Base-by-base conservation (phyloP, 2,888 invertebrate genomes). In the Stomorhina lunata region DNA sequence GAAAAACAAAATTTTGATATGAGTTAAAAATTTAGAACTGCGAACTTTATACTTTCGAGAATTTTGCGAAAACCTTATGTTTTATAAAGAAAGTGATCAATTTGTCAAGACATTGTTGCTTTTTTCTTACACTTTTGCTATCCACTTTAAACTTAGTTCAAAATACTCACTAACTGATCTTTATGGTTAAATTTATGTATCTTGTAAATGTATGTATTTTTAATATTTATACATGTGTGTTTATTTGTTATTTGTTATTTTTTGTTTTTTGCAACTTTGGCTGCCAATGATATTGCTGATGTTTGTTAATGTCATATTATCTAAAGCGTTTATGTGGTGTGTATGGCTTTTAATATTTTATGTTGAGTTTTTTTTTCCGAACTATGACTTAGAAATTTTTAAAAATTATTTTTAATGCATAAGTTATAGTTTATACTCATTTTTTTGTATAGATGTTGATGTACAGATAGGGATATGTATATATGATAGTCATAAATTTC, bases 271-370 rank as follows among this genome's bases (percentile, higher is more conserved):
- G 20, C 32, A 40, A 66, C 65, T 66, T 57, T 45, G 32, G 43
- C 61, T 80, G 50, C 59, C 75, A 68, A 59, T 61, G 72, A 57
- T 72, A 65, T 57, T 72, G 72, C 72, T 78, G 72, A 65, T 77
- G 43, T 81, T 81, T 65, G 72, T 53, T 77, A 73, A 81, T 75
- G 71, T 48, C 65, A 81, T 29, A 53, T 73, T 73, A 73, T 65
- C 73, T 73, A 45, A 55, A 66, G 34, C 45, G 55, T 57, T 65
- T 65, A 48, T 57, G 57, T 45, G 27, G 34, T 75, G 65, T 75
- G 17, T 75, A 34, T 72, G 37, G 22, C 57, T 57, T 59, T 55
- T 32, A 40, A 57, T n/a, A 45, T 10, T 32, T 22, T 32, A 5
- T 37, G 50, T 45, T 32, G 34, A 12, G 27, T 15, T 50, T 1